Base-by-base conservation (phyloP, 1,140 invertebrate genomes). In the Hyphantria cunea region DNA sequence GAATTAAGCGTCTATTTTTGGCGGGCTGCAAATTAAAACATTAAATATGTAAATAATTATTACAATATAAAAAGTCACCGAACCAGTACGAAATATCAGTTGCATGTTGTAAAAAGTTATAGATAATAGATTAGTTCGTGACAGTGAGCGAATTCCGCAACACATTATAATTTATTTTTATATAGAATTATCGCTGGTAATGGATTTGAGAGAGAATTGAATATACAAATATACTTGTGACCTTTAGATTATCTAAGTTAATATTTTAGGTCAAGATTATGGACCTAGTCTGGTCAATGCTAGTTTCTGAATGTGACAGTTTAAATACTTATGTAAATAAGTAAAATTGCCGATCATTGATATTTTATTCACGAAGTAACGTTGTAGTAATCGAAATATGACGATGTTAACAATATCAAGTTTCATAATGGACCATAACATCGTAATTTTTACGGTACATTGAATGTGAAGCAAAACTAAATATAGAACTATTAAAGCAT, bases 241-340 rank as follows among this genome's bases (percentile, higher is more conserved):
- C 41, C 41, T 44, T 44, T 44, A n/a, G 41, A 44, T 44, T 44
- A 44, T 44, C 41, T 44, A 13, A 44, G 41, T 44, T 44, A 44
- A n/a, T 44, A 13, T 44, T 44, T 44, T n/a, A 44, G 41, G 41
- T 44, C 41, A 44, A 44, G 34, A 37, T 37, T 37, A 11, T 37
- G 8, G 34, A 37, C 11, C 11, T 37, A 37, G 8, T 11, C 11
- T 37, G 34, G 34, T 37, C 34, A 37, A 37, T 11, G 34, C 2
- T 37, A 37, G 11, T 37, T 11, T 37, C 17, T 25, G 5, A 2
- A 37, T 37, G 34, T 37, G 34, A 37, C 34, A 37, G 11, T 37
- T 37, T 37, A 37, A 37, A 37, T 10, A 37, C 2, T 37, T 3
- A 37, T 37, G 2, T 11, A 37, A 37, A 11, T 3, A 2, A 11